Conservation (phyloP, 2,888 invertebrate genomes). For the Drosophila birchii region DNA sequence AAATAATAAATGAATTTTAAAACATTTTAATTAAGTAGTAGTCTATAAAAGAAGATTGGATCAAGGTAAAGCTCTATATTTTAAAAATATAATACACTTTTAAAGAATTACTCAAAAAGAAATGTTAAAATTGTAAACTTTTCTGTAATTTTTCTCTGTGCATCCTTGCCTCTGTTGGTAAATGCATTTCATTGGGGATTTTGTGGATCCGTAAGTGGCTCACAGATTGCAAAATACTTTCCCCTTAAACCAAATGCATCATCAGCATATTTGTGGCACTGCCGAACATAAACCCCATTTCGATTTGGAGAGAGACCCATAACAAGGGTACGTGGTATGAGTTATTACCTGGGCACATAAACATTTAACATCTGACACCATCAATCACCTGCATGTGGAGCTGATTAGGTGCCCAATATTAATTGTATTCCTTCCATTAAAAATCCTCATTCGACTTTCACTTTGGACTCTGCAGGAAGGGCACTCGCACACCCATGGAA, state of each 20-base stretch:
- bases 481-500: slow-evolving; percentile 2
- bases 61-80: no score
- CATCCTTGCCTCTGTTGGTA: not conserved
- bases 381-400: slow-evolving; percentile 35
- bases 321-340: slow-evolving; percentile 3
- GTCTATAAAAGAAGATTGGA: no score
- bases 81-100: no score
- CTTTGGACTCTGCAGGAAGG: slow-evolving; percentile 1
- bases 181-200: slow-evolving; percentile 24
- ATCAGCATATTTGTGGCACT: slow-evolving; percentile 34
- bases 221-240: slow-evolving; percentile 26
- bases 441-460: not conserved
- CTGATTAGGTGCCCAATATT: slow-evolving; percentile 21
- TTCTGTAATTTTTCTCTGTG: slow-evolving; percentile 1
- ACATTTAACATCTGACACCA: slow-evolving; percentile 20
- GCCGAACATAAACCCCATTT: slow-evolving; percentile 4
- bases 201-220: slow-evolving; percentile 20
- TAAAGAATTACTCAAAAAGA: no score
- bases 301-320: not conserved
- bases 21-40: no score
- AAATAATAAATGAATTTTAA: not conserved
- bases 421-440: slow-evolving; percentile 10
- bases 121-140: no score
- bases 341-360: slow-evolving; percentile 12
- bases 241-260: slow-evolving; percentile 29